Conservation (phyloP, 2,797 vertebrate genomes). For the Pipistrellus pygmaeus region DNA sequence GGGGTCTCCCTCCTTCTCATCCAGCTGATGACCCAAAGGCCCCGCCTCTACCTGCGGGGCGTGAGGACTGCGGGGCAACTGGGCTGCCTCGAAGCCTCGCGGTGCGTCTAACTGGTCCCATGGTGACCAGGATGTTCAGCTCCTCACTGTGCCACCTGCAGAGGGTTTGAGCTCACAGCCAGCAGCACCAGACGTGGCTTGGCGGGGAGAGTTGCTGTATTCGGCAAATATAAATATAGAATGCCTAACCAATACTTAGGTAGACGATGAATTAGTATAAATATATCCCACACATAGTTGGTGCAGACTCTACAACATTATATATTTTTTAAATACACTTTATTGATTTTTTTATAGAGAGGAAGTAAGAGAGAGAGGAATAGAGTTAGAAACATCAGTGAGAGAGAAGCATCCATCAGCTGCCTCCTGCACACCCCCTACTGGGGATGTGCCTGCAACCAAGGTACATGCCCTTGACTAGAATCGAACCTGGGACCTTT, state of each 20-base stretch:
- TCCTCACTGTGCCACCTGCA: neutral
- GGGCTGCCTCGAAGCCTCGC: neutral
- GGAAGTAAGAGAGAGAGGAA: no score
- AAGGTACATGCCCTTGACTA: no score
- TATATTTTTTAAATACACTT: no score
- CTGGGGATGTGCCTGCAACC: no score
- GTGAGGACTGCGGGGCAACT: neutral
- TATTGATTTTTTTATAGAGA: no score
- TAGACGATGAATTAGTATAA: neutral
- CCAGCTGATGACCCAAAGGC: neutral
- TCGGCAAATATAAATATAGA: neutral
- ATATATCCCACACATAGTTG: neutral
- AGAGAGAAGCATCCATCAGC: no score
- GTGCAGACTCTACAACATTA: neutral
- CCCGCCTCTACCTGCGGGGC: neutral
- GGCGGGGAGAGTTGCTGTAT: constrained; percentile 33
- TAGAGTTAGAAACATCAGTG: no score
- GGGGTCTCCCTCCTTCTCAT: neutral
- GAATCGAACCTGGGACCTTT: no score
- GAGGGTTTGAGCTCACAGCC: neutral
- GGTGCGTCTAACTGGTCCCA: neutral
- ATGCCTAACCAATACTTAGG: neutral
- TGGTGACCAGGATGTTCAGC: neutral
- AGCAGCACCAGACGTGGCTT: neutral
- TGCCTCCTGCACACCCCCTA: no score